Evolutionary conservation across 2,113 vertebrate species (phyloP), one percentile per base, ranked within the genome.

Genomic region (Indicator maculatus): DNA sequence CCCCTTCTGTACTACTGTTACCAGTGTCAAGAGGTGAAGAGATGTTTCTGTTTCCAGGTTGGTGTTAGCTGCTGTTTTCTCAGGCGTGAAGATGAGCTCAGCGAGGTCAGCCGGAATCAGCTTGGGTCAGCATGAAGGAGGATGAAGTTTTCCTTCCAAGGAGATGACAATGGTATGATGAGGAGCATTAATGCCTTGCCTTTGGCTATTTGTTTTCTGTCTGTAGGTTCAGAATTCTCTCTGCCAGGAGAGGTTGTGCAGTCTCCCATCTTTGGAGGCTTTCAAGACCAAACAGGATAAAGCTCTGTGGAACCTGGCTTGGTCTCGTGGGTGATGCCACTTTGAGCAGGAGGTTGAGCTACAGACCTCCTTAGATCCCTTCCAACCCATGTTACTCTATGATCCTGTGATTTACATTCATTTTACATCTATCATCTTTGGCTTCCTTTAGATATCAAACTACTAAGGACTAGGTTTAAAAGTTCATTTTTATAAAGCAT

Each of bases 71-170:
- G 74, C 81, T 83, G 72, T 61, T 65, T 61, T 38, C 73, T 83
- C 93, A 78, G 93, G 82, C 33, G 1, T 64, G 90, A 91, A 67
- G 83, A 86, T 64, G 65, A 78, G 67, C 79, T 90, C 88, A 58
- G 0, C 0, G 2, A 60, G 89, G 79, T 88, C 91, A 95, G 78
- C 61, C 0, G 1, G 89, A 93, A 78, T 52, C 1, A 0, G 12
- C 72, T 11, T 58, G 86, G 89, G 16, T 28, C 88, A 65, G 44
- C 2, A 0, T 55, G 69, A 71, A 88, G 84, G 82, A 89, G 75
- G 72, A 81, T 86, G 89, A 66, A 93, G 47, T 5, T 36, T 72
- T 89, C 56, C 47, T 83, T 86, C 39, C 85, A 72, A 39, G 79
- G 83, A 86, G 65, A 61, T 17, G 33, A 93, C 83, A 83, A 65